Conservation (phyloP, 64 coral and sea anemone species). For the Porites australiensis region DNA sequence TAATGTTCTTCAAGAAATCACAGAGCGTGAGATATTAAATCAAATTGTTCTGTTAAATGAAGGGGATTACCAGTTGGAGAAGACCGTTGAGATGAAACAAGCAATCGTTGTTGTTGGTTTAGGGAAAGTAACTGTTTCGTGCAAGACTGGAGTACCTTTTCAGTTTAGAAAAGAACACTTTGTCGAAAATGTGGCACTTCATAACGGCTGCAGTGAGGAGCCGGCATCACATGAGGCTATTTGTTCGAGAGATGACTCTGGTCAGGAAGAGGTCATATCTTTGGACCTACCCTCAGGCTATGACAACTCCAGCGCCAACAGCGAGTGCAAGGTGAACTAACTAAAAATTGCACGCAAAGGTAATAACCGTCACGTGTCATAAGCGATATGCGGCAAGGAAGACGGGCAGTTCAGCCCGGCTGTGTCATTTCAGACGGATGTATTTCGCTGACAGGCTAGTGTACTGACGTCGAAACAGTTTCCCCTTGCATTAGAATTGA, state of each 20-base stretch:
- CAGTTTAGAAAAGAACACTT: neutral
- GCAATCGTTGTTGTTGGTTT: neutral
- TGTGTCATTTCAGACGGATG: too few relatives aligned
- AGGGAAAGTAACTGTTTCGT: neutral
- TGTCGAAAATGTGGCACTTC: neutral
- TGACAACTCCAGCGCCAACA: too few relatives aligned
- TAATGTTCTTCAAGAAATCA: neutral
- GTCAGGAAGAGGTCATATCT: neutral
- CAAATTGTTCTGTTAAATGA: conserved; percentile 16
- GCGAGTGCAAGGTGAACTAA: too few relatives aligned
- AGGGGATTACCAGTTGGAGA: conserved; percentile 9
- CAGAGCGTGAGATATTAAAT: neutral
- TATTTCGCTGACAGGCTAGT: too few relatives aligned
- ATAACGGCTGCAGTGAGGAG: neutral
- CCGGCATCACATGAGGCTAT: neutral
- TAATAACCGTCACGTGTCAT: too few relatives aligned
- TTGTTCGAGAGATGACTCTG: neutral
- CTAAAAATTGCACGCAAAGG: too few relatives aligned
- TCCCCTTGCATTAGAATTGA: too few relatives aligned
- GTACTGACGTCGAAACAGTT: too few relatives aligned
- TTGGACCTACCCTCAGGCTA: neutral
- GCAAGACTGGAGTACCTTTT: conserved; percentile 10
- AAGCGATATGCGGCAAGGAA: too few relatives aligned
- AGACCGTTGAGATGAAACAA: neutral
- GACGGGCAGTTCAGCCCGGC: too few relatives aligned